phyloP scores from a whole-genome alignment of 2,888 invertebrate genomes.

The Griposia aprilina region DNA sequence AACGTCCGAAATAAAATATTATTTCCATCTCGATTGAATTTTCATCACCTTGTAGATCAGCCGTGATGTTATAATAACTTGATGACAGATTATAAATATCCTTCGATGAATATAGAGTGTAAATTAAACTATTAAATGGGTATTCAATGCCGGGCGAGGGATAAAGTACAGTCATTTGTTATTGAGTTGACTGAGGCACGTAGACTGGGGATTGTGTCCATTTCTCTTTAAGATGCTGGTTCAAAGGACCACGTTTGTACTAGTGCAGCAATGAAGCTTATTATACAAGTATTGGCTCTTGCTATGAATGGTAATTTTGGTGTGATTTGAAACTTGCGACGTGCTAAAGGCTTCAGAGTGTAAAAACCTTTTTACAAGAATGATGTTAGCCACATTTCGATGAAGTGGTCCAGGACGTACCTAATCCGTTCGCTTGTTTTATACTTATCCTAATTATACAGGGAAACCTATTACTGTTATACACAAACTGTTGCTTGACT shows the following conservation, averaged over 20 bases:
- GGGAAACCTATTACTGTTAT: no score
- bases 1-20: slow-evolving; percentile 79
- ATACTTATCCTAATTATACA: no score
- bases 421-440: no score
- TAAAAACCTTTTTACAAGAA: not conserved
- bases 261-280: not conserved
- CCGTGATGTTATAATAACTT: slow-evolving; percentile 73
- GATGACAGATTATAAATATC: slow-evolving; percentile 66
- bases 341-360: not conserved
- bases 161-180: slow-evolving; percentile 55
- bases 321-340: not conserved
- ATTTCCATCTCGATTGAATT: slow-evolving; percentile 83
- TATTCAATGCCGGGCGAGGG: slow-evolving; percentile 6
- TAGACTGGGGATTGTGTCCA: not conserved
- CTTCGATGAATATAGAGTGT: slow-evolving; percentile 55
- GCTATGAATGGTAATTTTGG: not conserved
- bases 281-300: not conserved
- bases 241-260: not conserved
- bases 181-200: slow-evolving; percentile 27
- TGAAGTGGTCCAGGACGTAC: not conserved
- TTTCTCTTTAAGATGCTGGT: slow-evolving; percentile 7
- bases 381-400: not conserved
- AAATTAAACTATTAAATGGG: slow-evolving; percentile 57
- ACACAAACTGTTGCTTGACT: no score
- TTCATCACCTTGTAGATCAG: slow-evolving; percentile 80